Evolutionary conservation across 2,888 invertebrate species (phyloP).

Genomic region (Dryocosmus kuriphilus): DNA sequence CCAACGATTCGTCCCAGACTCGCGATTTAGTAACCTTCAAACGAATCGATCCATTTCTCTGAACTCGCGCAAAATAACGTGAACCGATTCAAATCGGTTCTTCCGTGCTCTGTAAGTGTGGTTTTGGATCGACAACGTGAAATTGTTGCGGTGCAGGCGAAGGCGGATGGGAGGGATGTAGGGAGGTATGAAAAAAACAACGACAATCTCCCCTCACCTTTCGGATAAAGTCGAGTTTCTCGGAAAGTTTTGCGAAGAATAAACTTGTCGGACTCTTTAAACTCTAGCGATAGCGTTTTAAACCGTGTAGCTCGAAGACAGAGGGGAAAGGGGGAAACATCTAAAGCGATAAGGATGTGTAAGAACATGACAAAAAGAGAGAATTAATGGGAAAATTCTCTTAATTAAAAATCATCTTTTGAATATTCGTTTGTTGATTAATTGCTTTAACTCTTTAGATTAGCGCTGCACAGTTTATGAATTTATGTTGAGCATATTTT

Average conservation of each 20-base stretch:
- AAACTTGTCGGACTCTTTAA: conserved; percentile 35
- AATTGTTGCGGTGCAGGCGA: conserved; percentile 29
- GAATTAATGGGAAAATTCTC: not conserved
- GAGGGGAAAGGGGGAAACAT: not conserved
- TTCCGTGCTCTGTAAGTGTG: conserved; percentile 47
- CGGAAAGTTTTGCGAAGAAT: conserved; percentile 51
- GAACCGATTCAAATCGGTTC: conserved; percentile 64
- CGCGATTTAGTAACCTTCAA: conserved; percentile 58
- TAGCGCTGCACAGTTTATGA: not conserved
- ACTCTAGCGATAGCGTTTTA: conserved; percentile 1
- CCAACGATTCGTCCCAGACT: conserved; percentile 65
- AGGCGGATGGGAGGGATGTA: not conserved
- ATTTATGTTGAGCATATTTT: not conserved
- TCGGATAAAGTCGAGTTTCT: conserved; percentile 44
- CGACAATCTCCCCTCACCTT: conserved; percentile 41
- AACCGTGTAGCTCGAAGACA: not conserved
- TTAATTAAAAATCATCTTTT: too few species aligned
- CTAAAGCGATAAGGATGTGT: too few species aligned
- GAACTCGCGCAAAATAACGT: conserved; percentile 41
- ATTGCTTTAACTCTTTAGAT: not conserved
- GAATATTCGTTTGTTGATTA: not conserved
- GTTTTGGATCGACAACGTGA: conserved; percentile 51
- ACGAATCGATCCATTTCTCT: conserved; percentile 60
- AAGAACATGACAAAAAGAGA: not conserved
- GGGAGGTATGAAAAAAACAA: not conserved